Conservation (phyloP, 2,113 vertebrate genomes). For the Sceloporus tristichus region DNA sequence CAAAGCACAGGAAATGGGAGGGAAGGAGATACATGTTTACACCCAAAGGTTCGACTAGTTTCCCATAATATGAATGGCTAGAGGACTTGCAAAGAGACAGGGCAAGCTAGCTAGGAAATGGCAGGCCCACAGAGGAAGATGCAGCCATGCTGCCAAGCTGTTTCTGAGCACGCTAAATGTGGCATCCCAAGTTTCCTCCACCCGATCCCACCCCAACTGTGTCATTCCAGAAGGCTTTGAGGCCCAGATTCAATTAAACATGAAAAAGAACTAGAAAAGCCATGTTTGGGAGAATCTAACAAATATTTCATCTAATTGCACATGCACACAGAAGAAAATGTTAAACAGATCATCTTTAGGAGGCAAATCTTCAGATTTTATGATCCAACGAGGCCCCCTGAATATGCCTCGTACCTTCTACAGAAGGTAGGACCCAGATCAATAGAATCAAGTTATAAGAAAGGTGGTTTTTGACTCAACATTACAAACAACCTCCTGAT, state of each 20-base stretch:
- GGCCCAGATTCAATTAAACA: not conserved
- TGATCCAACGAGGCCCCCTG: not conserved
- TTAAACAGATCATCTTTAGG: not conserved
- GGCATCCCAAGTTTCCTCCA: not conserved
- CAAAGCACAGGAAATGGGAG: fast-evolving
- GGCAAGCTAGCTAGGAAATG: not conserved
- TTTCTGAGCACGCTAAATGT: not conserved
- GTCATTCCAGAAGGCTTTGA: not conserved
- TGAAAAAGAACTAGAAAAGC: not conserved
- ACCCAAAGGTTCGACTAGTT: not conserved
- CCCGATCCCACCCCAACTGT: not conserved
- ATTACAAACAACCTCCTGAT: not conserved
- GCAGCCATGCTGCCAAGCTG: constrained; percentile 9
- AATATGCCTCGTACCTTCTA: too few species aligned
- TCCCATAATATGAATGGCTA: not conserved
- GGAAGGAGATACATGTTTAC: not conserved
- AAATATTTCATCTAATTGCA: not conserved
- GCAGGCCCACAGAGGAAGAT: not conserved
- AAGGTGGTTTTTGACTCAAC: not conserved
- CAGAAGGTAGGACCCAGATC: too few species aligned
- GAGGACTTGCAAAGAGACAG: too few species aligned
- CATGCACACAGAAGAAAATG: too few species aligned
- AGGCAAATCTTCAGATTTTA: not conserved
- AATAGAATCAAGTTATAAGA: too few species aligned
- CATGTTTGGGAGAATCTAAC: not conserved